A percentile compares a stretch with the other conserved stretches of the same genome.
These are phyloP conservation scores for Thaumatotibia leucotreta DNA, from an alignment of 1,140 invertebrate genomes.

Conservation along the genomic window DNA sequence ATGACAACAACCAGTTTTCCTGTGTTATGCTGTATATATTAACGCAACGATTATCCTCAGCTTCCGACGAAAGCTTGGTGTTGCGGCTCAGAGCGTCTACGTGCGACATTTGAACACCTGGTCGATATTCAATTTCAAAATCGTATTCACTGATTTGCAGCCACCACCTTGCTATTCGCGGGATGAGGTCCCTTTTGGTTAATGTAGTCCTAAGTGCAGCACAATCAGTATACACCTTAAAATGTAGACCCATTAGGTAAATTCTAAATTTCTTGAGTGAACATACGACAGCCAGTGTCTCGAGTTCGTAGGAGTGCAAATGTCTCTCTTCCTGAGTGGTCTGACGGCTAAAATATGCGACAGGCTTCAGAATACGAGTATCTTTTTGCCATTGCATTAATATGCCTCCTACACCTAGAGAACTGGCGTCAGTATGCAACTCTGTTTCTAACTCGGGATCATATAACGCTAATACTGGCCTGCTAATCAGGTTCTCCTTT, in stretches of 20 bases:
- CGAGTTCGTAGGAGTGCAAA: constrained; percentile 64
- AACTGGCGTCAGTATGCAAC: constrained; percentile 10
- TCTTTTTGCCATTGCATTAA: neutral
- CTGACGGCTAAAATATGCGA: constrained; percentile 7
- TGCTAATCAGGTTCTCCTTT: neutral
- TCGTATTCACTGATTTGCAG: constrained; percentile 32
- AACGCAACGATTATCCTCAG: neutral
- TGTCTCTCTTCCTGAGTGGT: constrained; percentile 40
- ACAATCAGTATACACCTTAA: constrained; percentile 45
- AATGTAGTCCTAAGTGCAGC: constrained; percentile 27
- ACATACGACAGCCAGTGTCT: constrained; percentile 28
- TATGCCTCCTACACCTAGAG: constrained; percentile 28
- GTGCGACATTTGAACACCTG: constrained; percentile 31
- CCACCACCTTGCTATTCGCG: constrained; percentile 37
- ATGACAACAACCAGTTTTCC: constrained; percentile 11
- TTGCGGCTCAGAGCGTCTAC: constrained; percentile 43
- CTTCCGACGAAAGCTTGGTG: neutral
- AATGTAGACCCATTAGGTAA: constrained; percentile 40
- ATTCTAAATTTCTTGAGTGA: constrained; percentile 27
- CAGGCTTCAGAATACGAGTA: constrained; percentile 8
- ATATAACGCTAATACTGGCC: constrained; percentile 36
- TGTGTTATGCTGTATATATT: constrained; percentile 10
- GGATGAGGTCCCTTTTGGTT: constrained; percentile 31
- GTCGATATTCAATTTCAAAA: constrained; percentile 35
- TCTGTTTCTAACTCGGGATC: constrained; percentile 32